Conservation (phyloP, 1,140 invertebrate species). For the Ganaspis sp. region DNA sequence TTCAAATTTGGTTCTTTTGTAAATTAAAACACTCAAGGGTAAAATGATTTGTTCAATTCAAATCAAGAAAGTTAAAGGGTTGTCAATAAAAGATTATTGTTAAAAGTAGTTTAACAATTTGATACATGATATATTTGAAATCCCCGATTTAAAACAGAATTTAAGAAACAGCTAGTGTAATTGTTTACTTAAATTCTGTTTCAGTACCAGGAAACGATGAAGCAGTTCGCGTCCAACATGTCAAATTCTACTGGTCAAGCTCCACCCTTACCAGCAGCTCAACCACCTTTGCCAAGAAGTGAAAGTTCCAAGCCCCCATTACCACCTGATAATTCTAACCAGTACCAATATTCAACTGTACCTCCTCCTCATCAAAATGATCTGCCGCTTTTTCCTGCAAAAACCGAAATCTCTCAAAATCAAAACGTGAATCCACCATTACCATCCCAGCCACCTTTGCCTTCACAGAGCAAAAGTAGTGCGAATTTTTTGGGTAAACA, state of each 20-base stretch:
- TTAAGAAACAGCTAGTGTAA: constrained; percentile 19
- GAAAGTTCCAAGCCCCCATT: constrained; percentile 71
- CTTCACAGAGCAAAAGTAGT: constrained; percentile 50
- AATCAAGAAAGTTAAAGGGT: too few species aligned
- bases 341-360: constrained; percentile 59
- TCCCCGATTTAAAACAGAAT: too few species aligned
- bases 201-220: constrained; percentile 80
- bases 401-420: constrained; percentile 48
- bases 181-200: constrained; percentile 63
- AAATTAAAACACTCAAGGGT: too few species aligned
- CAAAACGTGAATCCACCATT: constrained; percentile 67
- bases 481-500: constrained; percentile 51
- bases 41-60: too few species aligned
- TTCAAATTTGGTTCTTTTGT: too few species aligned
- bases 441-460: constrained; percentile 76
- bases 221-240: constrained; percentile 74
- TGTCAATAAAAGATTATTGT: too few species aligned
- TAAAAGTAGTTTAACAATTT: too few species aligned
- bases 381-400: constrained; percentile 67
- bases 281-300: constrained; percentile 70
- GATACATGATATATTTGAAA: too few species aligned
- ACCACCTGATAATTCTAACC: constrained; percentile 65
- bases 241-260: constrained; percentile 62
- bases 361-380: constrained; percentile 72
- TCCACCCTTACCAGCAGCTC: constrained; percentile 64